These are phyloP conservation scores for Tanytarsus gracilentus DNA, from an alignment of 2,888 invertebrate genomes.

Conservation along the genomic window DNA sequence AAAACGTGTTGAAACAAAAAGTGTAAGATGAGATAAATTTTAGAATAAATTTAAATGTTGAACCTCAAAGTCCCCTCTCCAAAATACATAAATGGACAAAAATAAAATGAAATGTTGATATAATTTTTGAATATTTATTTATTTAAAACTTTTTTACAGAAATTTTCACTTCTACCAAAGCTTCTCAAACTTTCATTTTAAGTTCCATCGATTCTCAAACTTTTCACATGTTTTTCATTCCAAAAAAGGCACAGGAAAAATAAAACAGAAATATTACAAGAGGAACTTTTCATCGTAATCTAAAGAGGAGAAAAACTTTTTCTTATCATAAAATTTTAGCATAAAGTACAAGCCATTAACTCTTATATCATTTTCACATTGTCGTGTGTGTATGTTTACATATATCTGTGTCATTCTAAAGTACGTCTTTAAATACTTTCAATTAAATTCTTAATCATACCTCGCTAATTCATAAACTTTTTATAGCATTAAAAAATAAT, in stretches of 20 bases:
- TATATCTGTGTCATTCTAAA: no score
- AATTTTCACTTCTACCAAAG: not conserved
- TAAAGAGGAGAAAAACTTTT: not conserved
- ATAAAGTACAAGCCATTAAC: not conserved
- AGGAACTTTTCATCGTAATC: not conserved
- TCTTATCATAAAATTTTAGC: not conserved
- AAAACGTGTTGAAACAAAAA: not conserved
- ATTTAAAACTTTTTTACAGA: not conserved
- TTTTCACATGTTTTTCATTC: not conserved
- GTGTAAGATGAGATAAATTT: not conserved
- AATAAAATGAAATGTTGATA: slow-evolving; percentile 23
- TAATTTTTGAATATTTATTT: slow-evolving; percentile 4
- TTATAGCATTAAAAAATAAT: no score
- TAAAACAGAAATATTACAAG: not conserved
- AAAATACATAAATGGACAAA: slow-evolving; percentile 17
- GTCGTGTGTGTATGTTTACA: no score
- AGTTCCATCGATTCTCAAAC: not conserved
- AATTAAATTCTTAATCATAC: not conserved
- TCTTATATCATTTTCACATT: not conserved
- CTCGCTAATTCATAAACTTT: no score
- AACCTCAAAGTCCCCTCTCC: not conserved
- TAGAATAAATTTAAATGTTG: slow-evolving; percentile 15
- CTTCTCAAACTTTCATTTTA: slow-evolving; percentile 14
- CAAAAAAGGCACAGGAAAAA: not conserved
- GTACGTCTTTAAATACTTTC: slow-evolving; percentile 13